These are phyloP conservation scores for Dicyrtomina minuta DNA, from an alignment of 2,888 invertebrate genomes.

Conservation along the genomic window DNA sequence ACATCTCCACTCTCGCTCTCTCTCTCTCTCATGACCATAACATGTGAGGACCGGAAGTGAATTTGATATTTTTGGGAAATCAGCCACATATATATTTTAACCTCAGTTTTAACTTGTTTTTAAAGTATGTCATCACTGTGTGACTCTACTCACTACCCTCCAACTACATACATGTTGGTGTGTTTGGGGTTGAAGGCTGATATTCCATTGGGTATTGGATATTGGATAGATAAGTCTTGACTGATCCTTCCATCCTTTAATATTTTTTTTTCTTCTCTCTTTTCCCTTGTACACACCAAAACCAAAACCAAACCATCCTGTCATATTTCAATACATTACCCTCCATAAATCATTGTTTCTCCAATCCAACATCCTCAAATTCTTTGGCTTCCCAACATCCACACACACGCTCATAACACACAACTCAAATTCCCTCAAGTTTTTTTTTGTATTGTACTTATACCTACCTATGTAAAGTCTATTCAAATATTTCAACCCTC, in stretches of 20 bases:
- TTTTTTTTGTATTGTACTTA: no score
- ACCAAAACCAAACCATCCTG: slow-evolving; percentile 12
- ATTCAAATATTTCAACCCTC: no score
- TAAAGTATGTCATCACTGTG: background rate
- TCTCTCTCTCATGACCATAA: slow-evolving; percentile 24
- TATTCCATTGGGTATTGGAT: background rate
- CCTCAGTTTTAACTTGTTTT: slow-evolving; percentile 19
- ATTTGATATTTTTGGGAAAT: slow-evolving; percentile 40
- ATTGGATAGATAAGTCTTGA: background rate
- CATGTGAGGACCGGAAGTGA: slow-evolving; percentile 37
- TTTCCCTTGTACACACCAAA: background rate
- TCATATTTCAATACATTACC: slow-evolving; percentile 34
- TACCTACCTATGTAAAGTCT: background rate
- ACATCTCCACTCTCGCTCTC: background rate
- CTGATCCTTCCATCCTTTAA: background rate
- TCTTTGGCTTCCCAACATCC: slow-evolving; percentile 30
- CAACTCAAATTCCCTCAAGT: background rate
- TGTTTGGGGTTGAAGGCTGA: background rate
- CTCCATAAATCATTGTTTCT: slow-evolving; percentile 37
- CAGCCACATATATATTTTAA: slow-evolving; percentile 16
- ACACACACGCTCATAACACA: slow-evolving; percentile 31
- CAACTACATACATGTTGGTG: no score
- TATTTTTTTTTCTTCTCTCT: background rate
- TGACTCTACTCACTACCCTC: no score
- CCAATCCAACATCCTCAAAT: background rate